Percentiles rank a stretch among this genome's conserved stretches.
These are phyloP conservation scores for Parapristionchus giblindavisi DNA, from an alignment of 2,888 invertebrate species.

Conservation along the genomic window DNA sequence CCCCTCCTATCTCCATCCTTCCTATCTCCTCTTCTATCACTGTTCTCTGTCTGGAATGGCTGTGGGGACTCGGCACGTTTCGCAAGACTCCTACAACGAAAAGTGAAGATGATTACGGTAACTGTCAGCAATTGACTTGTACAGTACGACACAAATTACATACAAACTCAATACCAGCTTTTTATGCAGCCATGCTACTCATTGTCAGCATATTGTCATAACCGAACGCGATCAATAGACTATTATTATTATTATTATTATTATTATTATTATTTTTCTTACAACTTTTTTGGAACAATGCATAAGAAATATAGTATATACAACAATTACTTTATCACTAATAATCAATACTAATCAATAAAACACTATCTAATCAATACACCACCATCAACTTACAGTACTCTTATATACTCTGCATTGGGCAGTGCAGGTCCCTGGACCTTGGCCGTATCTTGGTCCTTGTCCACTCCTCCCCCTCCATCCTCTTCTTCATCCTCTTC, in stretches of 20 bases:
- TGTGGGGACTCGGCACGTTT: constrained; percentile 39
- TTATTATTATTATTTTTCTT: no score
- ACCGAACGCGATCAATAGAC: no score
- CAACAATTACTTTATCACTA: not conserved
- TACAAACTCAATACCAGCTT: no score
- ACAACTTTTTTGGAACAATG: no score
- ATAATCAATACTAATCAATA: not conserved
- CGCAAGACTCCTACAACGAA: constrained; percentile 44
- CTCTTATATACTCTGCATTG: constrained; percentile 53
- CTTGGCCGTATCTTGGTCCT: not conserved
- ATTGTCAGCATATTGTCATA: no score
- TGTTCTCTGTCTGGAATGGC: constrained; percentile 7
- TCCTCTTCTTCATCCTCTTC: constrained; percentile 40
- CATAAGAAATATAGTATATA: no score
- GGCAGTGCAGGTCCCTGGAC: constrained; percentile 55
- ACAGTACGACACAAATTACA: no score
- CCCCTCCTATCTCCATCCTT: not conserved
- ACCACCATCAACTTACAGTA: constrained; percentile 48
- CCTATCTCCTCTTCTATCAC: not conserved
- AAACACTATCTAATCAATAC: not conserved
- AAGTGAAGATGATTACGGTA: no score
- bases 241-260: no score
- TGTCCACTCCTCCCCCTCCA: no score
- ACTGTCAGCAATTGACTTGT: no score
- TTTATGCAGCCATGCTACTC: no score